phyloP scores from a whole-genome alignment of 1,140 invertebrate genomes.

The Cotesia typhae region DNA sequence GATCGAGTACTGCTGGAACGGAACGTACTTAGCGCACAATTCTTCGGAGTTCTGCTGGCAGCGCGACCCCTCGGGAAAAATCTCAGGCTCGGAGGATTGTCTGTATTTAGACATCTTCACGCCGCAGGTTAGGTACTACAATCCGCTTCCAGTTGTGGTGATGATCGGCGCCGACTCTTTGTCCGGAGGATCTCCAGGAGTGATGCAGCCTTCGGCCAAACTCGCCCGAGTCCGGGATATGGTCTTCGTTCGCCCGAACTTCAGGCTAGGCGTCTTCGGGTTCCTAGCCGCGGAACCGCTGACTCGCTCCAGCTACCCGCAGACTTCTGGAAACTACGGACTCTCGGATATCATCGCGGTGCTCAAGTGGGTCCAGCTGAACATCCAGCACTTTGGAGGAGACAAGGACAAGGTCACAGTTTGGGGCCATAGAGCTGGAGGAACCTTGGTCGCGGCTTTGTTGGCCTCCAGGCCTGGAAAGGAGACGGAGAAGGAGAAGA shows the following conservation, averaged over 20 bases:
- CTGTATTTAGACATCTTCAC: constrained; percentile 82
- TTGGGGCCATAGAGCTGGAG: constrained; percentile 82
- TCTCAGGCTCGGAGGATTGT: constrained; percentile 80
- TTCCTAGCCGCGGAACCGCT: constrained; percentile 79
- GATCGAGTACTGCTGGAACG: constrained; percentile 83
- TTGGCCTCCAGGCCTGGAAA: constrained; percentile 61
- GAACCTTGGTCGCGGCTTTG: constrained; percentile 78
- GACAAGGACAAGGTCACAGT: constrained; percentile 78
- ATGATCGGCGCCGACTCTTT: constrained; percentile 81
- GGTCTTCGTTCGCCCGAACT: constrained; percentile 84
- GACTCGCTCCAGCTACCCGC: constrained; percentile 74
- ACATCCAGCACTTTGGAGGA: constrained; percentile 85
- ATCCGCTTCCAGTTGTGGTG: constrained; percentile 81
- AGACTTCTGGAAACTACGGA: constrained; percentile 86
- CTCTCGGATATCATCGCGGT: constrained; percentile 81
- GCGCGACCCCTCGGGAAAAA: constrained; percentile 71
- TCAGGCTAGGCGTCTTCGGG: constrained; percentile 79
- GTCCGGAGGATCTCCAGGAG: constrained; percentile 75
- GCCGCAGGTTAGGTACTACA: constrained; percentile 76
- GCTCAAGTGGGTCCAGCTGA: constrained; percentile 82
- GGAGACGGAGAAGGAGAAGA: constrained; percentile 61
- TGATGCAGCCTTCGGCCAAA: constrained; percentile 71
- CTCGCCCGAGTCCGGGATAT: constrained; percentile 79
- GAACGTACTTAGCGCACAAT: constrained; percentile 75
- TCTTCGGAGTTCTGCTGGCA: constrained; percentile 74